These are phyloP conservation scores for Diarsia rubi DNA, from an alignment of 2,888 invertebrate species.

Conservation along the genomic window DNA sequence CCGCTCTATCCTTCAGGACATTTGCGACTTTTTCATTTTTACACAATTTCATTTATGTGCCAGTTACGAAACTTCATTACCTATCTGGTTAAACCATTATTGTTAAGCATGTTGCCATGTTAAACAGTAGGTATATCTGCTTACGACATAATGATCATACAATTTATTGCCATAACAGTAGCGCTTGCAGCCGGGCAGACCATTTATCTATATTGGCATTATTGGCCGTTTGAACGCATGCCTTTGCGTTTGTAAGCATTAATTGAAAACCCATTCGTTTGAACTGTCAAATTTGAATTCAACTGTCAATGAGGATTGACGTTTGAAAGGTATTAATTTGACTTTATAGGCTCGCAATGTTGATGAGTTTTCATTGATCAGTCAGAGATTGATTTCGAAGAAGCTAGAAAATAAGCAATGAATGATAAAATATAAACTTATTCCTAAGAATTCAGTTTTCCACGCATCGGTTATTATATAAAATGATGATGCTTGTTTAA, in stretches of 20 bases:
- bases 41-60: conserved; percentile 6
- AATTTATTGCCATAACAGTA: conserved; percentile 53
- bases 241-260: conserved; percentile 45
- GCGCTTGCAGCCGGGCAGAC: conserved; percentile 24
- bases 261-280: conserved; percentile 59
- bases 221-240: conserved; percentile 43
- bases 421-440: not conserved
- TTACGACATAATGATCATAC: conserved; percentile 56
- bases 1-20: not conserved
- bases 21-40: conserved; percentile 25
- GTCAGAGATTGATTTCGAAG: not conserved
- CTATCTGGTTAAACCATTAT: conserved; percentile 41
- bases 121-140: conserved; percentile 39
- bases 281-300: conserved; percentile 51
- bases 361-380: not conserved
- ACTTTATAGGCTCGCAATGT: not conserved
- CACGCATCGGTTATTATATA: not conserved
- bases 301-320: conserved; percentile 47
- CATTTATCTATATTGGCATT: conserved; percentile 61
- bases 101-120: conserved; percentile 37
- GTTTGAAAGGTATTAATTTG: conserved; percentile 24
- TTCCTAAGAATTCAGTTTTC: not conserved
- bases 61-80: conserved; percentile 30
- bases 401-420: not conserved
- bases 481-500: conserved; percentile 10